Percentiles rank a stretch among this genome's conserved stretches.
phyloP scores from a whole-genome alignment of 2,113 vertebrate genomes.

The Lycocorax pyrrhopterus region DNA sequence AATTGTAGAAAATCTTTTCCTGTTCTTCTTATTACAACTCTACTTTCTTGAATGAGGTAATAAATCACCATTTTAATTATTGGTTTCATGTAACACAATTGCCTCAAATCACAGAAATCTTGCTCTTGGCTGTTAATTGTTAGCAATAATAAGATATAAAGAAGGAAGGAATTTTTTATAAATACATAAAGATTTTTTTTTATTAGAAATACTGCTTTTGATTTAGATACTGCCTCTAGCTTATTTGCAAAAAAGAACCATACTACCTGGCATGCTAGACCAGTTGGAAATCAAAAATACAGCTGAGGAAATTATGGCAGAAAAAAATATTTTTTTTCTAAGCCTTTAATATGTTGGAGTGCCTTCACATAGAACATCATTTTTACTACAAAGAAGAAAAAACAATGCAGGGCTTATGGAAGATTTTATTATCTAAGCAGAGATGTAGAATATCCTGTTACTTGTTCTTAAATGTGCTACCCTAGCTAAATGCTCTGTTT shows the following conservation, averaged over 20 bases:
- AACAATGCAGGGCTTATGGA: not conserved
- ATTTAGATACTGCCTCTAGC: not conserved
- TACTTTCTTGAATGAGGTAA: not conserved
- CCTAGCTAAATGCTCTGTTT: not conserved
- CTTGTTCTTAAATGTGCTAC: not conserved
- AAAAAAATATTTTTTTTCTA: not conserved
- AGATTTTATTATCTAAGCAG: not conserved
- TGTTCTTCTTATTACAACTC: not conserved
- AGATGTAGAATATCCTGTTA: not conserved
- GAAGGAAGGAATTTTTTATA: not conserved
- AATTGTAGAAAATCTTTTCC: not conserved
- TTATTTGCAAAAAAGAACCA: not conserved
- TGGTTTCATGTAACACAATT: not conserved
- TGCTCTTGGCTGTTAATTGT: not conserved
- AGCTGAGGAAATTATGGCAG: not conserved
- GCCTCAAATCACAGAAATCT: not conserved
- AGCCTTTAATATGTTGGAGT: not conserved
- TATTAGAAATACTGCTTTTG: not conserved
- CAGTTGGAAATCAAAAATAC: not conserved
- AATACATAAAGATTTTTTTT: not conserved
- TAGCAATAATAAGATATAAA: not conserved
- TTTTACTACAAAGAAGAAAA: not conserved
- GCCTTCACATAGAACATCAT: not conserved
- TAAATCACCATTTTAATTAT: not conserved
- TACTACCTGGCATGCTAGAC: not conserved